Evolutionary conservation across 2,888 invertebrate species (phyloP), one percentile per base, ranked within the genome.

Genomic region (Zygogramma bicolorata): DNA sequence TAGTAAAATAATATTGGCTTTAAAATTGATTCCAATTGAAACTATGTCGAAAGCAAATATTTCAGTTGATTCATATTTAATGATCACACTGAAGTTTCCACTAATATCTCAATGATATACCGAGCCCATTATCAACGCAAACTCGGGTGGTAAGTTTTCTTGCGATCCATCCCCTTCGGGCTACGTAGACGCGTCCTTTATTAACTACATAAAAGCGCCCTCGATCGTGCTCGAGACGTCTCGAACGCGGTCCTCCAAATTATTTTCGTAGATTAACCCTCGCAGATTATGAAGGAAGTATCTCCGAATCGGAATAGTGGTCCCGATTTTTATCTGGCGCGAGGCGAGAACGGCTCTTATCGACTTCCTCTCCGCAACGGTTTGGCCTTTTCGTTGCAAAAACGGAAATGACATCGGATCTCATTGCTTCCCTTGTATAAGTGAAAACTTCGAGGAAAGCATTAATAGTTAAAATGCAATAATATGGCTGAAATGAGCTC

Each of bases 321-420:
- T 18, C 20, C 46, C 18, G 46, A 46, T 46, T 22, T 46, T 46
- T 46, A 46, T 46, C 46, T 46, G 18, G 46, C 46, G 46, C 46
- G 20, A 46, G 46, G 46, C 46, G 46, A 46, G 46, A 46, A 20
- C 46, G 46, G 18, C 20, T 25, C 40, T 53, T 65, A 60, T 77
- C 74, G 61, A 65, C 68, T 74, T 74, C 74, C 77, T 75, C 66
- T 68, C 58, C 67, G 71, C 65, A 71, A 71, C 66, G 69, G 65
- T 68, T 29, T 60, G 61, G 68, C 63, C 68, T 25, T 68, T 70
- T 60, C 18, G 61, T 20, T 53, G 46, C n/a, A 66, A 65, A 69
- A 60, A 59, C 68, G 74, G 74, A 75, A 75, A 75, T 69, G 71
- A 66, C 65, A 40, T 70, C 57, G 65, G 65, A 60, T 71, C 65